Evolutionary conservation across 2,113 vertebrate genomes (phyloP).

Genomic region (Sylvilagus bachmani): DNA sequence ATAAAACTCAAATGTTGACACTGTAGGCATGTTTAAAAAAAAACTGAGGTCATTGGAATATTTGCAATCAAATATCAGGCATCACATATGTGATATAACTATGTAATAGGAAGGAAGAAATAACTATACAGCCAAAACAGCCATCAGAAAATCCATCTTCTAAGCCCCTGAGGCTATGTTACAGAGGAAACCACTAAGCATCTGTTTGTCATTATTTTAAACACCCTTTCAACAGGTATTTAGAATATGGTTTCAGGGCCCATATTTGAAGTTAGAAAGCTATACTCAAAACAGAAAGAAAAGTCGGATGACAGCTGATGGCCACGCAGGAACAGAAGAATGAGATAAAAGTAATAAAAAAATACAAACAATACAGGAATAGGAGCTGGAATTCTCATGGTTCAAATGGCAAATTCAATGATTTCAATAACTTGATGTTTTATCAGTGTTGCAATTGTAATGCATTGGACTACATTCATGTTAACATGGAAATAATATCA

Average conservation of each 20-base stretch:
- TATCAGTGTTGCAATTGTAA: neutral
- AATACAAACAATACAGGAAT: neutral
- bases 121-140: neutral
- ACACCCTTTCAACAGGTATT: neutral
- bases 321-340: neutral
- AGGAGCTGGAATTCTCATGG: neutral
- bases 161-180: neutral
- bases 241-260: neutral
- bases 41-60: slow-evolving; percentile 1
- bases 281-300: neutral
- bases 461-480: neutral
- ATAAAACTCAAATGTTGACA: neutral
- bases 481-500: neutral
- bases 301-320: neutral
- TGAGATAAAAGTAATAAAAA: neutral
- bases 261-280: neutral
- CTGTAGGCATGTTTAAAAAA: neutral
- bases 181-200: neutral
- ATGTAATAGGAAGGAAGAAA: neutral
- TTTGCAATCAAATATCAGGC: neutral
- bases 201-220: slow-evolving; percentile 49
- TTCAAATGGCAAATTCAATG: neutral
- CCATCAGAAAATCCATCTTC: neutral
- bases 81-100: too few relatives aligned
- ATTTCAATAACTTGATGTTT: neutral